Conservation (phyloP, 2,888 invertebrate genomes). For the Fissipunctia ypsillon region DNA sequence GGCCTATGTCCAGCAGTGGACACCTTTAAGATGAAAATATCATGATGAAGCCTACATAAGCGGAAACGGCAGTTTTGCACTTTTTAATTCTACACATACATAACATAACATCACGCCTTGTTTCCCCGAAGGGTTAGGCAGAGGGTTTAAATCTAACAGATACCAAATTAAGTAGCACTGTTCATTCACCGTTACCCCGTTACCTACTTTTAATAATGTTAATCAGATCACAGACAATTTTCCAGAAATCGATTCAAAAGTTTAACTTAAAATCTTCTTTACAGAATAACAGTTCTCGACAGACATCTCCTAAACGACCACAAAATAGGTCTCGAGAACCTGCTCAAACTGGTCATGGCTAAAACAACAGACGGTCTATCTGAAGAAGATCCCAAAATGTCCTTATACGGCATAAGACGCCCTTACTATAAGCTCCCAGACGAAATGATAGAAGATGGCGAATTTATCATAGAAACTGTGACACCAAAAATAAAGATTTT, state of each 20-base stretch:
- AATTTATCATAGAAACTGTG: conserved; percentile 83
- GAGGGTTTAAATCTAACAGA: too few relatives aligned
- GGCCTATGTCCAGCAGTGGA: neutral
- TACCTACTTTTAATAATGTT: too few relatives aligned
- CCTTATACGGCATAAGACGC: conserved; percentile 71
- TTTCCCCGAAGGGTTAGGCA: too few relatives aligned
- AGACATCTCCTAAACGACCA: conserved; percentile 85
- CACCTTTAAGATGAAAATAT: too few relatives aligned
- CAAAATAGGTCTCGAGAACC: conserved; percentile 83
- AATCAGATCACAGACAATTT: neutral
- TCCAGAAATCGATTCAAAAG: neutral
- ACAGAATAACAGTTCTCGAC: conserved; percentile 86
- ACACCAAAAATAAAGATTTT: conserved; percentile 83
- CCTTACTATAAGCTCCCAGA: conserved; percentile 80
- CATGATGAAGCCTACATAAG: too few relatives aligned
- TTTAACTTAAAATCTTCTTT: conserved; percentile 34
- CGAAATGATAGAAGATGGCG: conserved; percentile 80
- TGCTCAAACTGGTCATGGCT: conserved; percentile 84
- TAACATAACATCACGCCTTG: too few relatives aligned
- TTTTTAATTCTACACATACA: too few relatives aligned
- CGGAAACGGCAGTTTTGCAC: too few relatives aligned
- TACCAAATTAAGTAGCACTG: neutral
- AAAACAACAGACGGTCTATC: conserved; percentile 84
- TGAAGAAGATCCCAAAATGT: conserved; percentile 66
- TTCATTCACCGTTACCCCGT: neutral